Evolutionary conservation across 1,140 invertebrate genomes (phyloP).

Genomic region (Eriocheir sinensis): DNA sequence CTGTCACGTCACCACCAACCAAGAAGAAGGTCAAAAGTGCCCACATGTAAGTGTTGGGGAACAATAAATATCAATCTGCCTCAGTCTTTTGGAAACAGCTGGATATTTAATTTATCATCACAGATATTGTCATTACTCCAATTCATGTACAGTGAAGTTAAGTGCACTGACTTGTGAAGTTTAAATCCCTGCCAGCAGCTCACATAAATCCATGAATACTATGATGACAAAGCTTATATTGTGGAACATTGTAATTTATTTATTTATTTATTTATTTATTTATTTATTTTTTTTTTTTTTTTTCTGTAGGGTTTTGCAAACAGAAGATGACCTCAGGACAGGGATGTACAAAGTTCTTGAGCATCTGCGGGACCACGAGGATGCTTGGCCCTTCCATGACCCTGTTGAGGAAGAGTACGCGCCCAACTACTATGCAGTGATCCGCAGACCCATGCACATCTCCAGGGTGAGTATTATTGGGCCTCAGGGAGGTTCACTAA

Average conservation of each 20-base stretch:
- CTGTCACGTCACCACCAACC: conserved; percentile 82
- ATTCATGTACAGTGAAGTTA: no score
- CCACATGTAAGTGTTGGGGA: conserved; percentile 85
- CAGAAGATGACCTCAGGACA: conserved; percentile 91
- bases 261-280: neutral
- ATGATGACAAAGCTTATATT: no score
- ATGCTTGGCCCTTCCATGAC: conserved; percentile 95
- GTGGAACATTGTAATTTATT: no score
- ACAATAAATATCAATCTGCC: neutral
- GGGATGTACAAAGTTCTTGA: conserved; percentile 95
- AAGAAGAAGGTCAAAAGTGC: conserved; percentile 86
- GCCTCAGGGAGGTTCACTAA: neutral
- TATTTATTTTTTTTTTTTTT: neutral
- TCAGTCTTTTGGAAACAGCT: no score
- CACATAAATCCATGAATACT: no score
- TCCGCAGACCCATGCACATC: conserved; percentile 79
- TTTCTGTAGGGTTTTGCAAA: conserved; percentile 87
- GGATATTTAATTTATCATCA: no score
- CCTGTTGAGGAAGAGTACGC: conserved; percentile 95
- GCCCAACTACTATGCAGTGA: conserved; percentile 89
- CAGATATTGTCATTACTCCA: no score
- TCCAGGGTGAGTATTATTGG: conserved; percentile 65
- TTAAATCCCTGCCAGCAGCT: neutral
- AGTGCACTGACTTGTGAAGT: no score
- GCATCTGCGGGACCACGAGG: conserved; percentile 91